phyloP scores from a whole-genome alignment of 2,888 invertebrate genomes.

The Troides oblongomaculatus region DNA sequence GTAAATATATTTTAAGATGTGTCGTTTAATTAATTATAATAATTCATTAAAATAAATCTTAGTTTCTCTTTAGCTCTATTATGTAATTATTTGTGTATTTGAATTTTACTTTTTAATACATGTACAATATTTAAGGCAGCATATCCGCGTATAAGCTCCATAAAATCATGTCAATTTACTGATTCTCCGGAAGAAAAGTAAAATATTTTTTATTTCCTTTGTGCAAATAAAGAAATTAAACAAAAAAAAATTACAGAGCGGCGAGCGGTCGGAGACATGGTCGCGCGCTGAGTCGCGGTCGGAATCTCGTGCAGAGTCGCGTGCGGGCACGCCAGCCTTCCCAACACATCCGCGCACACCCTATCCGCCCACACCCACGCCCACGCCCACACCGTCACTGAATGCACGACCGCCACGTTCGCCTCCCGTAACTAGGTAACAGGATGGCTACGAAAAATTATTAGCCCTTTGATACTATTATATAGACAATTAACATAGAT shows the following conservation, averaged over 20 bases:
- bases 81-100: too few relatives aligned
- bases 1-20: not conserved
- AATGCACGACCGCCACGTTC: constrained; percentile 89
- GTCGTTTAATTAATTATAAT: not conserved
- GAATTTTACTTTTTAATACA: too few relatives aligned
- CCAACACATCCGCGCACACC: constrained; percentile 95
- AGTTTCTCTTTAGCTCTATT: too few relatives aligned
- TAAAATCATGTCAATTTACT: too few relatives aligned
- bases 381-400: constrained; percentile 66
- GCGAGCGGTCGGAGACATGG: constrained; percentile 84
- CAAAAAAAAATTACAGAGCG: constrained; percentile 43
- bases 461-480: not conserved
- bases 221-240: too few relatives aligned
- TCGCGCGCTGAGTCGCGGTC: constrained; percentile 83
- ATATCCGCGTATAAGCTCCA: too few relatives aligned
- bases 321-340: constrained; percentile 95
- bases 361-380: constrained; percentile 87
- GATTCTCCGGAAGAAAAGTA: too few relatives aligned
- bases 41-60: too few relatives aligned
- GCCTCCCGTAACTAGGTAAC: constrained; percentile 79
- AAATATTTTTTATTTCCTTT: too few relatives aligned
- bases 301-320: constrained; percentile 79
- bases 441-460: not conserved
- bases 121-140: too few relatives aligned
- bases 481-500: not conserved